A percentile compares a stretch with the other conserved stretches of the same genome.
Evolutionary conservation across 2,113 vertebrate genomes (phyloP).

Genomic region (Archilochus colubris): DNA sequence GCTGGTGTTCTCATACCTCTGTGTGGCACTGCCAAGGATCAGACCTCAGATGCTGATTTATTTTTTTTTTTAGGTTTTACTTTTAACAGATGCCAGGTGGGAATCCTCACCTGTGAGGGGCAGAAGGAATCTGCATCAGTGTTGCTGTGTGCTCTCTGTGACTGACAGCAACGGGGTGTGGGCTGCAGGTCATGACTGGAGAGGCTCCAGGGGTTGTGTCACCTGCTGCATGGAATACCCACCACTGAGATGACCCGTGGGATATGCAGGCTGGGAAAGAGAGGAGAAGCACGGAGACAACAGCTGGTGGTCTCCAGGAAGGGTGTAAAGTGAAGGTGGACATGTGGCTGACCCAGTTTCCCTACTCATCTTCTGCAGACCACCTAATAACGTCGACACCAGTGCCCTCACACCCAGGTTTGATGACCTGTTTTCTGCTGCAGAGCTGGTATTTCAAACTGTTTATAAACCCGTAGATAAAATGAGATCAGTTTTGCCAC

Average conservation of each 20-base stretch:
- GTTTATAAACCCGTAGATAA: constrained; percentile 38
- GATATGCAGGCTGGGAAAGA: background rate
- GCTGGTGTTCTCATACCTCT: background rate
- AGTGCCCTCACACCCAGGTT: background rate
- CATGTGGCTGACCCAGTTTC: background rate
- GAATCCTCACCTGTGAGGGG: background rate
- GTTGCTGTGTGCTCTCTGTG: accelerated
- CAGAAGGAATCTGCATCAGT: background rate
- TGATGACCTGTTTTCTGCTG: constrained; percentile 38
- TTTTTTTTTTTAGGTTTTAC: background rate
- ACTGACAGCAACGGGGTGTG: accelerated
- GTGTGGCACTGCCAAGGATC: background rate
- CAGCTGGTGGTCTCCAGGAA: background rate
- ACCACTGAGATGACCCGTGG: background rate
- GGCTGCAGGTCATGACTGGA: background rate
- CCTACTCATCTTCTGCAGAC: background rate
- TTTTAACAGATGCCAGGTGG: background rate
- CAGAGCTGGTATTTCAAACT: background rate
- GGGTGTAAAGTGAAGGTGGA: background rate
- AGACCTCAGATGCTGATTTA: background rate
- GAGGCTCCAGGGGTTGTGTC: background rate
- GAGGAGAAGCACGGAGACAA: background rate
- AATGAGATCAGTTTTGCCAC: background rate
- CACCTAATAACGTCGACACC: background rate
- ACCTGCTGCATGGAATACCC: accelerated